Evolutionary conservation across 2,113 vertebrate species (phyloP).

Genomic region (Gallinago paraguaiae): DNA sequence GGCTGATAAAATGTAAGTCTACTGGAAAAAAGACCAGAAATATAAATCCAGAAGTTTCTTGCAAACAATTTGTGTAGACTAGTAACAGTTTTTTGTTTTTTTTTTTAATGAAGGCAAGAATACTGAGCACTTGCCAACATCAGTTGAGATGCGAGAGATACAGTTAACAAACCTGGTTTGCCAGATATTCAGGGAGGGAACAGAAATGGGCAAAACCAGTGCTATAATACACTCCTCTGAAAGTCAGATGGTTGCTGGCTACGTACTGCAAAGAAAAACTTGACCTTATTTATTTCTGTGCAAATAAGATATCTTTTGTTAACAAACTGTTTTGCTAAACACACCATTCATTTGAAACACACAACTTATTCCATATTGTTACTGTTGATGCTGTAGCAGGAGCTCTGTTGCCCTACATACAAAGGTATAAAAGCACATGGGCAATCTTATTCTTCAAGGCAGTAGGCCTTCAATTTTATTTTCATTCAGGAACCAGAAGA

Average conservation of each 20-base stretch:
- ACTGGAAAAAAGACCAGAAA: neutral
- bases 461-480: neutral
- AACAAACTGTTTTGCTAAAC: neutral
- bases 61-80: neutral
- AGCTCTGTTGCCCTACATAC: fast-evolving
- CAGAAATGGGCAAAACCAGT: neutral
- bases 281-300: neutral
- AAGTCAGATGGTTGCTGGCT: neutral
- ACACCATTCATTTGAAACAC: neutral
- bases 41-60: neutral
- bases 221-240: neutral
- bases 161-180: neutral
- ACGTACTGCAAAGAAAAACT: neutral
- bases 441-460: neutral
- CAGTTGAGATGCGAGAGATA: neutral
- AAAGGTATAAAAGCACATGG: neutral
- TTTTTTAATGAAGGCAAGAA: neutral
- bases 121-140: neutral
- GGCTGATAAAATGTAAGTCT: neutral
- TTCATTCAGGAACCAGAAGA: neutral
- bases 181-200: neutral
- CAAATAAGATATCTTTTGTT: neutral
- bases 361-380: neutral
- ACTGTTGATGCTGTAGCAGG: neutral
- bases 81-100: neutral